These are phyloP conservation scores for Falcunculus frontatus DNA, from an alignment of 2,113 vertebrate species.

Conservation along the genomic window DNA sequence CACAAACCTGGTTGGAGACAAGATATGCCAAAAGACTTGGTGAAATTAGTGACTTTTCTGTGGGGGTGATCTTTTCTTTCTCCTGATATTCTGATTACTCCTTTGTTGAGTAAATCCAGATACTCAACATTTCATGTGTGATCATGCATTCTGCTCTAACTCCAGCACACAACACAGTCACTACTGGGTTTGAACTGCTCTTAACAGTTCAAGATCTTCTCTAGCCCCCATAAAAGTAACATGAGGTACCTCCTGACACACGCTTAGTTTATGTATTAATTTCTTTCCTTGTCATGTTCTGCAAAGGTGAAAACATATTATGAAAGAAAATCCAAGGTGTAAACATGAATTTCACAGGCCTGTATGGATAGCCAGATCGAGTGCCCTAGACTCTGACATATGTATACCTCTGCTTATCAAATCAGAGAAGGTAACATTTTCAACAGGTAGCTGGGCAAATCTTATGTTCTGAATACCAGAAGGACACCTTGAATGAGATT, in stretches of 20 bases:
- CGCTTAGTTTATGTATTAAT: accelerated
- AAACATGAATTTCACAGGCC: not conserved
- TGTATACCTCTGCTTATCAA: not conserved
- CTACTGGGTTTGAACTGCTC: not conserved
- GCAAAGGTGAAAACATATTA: not conserved
- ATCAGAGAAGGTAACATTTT: not conserved
- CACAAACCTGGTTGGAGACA: not conserved
- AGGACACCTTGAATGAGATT: not conserved
- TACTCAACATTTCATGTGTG: not conserved
- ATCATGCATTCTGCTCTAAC: not conserved
- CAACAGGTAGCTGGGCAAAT: not conserved
- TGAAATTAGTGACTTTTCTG: not conserved
- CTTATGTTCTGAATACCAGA: not conserved
- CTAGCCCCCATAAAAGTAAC: not conserved
- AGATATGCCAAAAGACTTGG: accelerated
- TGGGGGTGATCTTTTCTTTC: not conserved
- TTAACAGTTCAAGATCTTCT: not conserved
- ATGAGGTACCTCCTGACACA: accelerated
- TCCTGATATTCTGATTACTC: not conserved
- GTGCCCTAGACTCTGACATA: not conserved
- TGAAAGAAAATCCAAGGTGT: not conserved
- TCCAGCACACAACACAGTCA: not conserved
- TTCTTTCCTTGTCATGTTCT: not conserved
- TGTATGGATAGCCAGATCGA: not conserved
- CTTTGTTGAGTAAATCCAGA: not conserved